Conservation (phyloP, 2,113 vertebrate genomes). For the Anseranas semipalmata region DNA sequence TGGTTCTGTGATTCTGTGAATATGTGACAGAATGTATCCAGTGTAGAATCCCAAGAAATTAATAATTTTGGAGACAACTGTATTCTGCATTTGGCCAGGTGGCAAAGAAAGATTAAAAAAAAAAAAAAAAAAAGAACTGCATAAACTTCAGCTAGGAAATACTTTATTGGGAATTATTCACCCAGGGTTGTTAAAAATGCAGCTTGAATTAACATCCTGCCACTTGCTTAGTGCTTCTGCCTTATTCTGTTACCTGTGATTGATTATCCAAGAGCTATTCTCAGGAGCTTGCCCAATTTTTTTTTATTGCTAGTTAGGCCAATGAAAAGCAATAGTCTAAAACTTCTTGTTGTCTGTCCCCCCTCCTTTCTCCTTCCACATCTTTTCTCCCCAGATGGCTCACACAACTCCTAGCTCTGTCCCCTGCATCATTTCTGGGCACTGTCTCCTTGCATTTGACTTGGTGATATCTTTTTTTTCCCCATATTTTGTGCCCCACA, state of each 20-base stretch:
- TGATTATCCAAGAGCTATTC: conserved; percentile 18
- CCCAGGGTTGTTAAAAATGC: neutral
- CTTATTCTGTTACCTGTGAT: conserved; percentile 30
- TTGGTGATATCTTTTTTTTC: neutral
- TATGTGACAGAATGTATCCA: neutral
- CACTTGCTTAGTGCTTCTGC: conserved; percentile 20
- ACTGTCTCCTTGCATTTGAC: neutral
- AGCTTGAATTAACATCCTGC: conserved; percentile 28
- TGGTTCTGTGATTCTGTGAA: neutral
- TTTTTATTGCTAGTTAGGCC: conserved; percentile 26
- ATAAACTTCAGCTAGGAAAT: neutral
- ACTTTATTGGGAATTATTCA: neutral
- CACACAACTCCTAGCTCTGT: neutral
- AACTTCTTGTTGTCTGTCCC: neutral
- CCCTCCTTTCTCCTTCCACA: neutral
- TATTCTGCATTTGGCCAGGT: neutral
- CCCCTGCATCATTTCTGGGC: neutral
- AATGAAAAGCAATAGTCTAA: neutral
- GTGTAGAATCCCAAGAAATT: neutral
- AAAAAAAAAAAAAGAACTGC: neutral
- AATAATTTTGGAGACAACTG: neutral
- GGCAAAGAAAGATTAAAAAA: neutral
- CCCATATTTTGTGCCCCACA: accelerated
- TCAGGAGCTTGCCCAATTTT: neutral
- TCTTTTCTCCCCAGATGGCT: neutral